Base-by-base conservation (phyloP, 1,140 invertebrate species). In the Megathymus violae region DNA sequence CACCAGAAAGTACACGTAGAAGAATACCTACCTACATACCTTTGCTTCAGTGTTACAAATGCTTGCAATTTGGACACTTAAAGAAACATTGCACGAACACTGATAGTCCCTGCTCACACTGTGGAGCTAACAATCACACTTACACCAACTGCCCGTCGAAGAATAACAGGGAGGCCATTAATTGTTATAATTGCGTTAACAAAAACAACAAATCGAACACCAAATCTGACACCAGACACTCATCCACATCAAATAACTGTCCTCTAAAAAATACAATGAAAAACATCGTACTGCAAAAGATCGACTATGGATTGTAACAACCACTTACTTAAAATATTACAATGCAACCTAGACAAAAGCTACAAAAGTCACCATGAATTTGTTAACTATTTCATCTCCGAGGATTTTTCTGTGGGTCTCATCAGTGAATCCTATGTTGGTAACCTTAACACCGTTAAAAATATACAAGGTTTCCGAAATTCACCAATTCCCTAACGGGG, bases 11-110 rank as follows among this genome's bases (percentile, higher is more conserved):
- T 70, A 0, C 58, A 67, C 34, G 64, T 50, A 0, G 67, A 59
- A 0, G 62, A 70, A 4, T 70, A 64, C 62, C 44, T 54, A 0
- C 66, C 65, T 1, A 64, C 62, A 47, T 54, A 0, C 66, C 65
- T 1, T 31, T 72, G 4, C 1, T 68, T 0, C 69, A 72, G 14
- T 68, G 65, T 11, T 58, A 46, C 19, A 47, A 60, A 16, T 71
- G 65, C 15, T 17, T 70, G 1, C 44, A 63, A 17, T 70, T 59
- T 19, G 68, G 63, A 0, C 67, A 69, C 17, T 25, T 48, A 0
- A 48, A 38, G 7, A 58, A 31, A 6, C 25, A 46, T 4, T 65
- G 67, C 11, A 34, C 16, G 0, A 25, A 9, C 5, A 19, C 16
- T 0, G 13, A 10, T 0, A 13, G 3, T 3, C 15, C 17, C 2